Evolutionary conservation across 2,888 invertebrate species (phyloP).

Genomic region (Drosophila fungiperda): DNA sequence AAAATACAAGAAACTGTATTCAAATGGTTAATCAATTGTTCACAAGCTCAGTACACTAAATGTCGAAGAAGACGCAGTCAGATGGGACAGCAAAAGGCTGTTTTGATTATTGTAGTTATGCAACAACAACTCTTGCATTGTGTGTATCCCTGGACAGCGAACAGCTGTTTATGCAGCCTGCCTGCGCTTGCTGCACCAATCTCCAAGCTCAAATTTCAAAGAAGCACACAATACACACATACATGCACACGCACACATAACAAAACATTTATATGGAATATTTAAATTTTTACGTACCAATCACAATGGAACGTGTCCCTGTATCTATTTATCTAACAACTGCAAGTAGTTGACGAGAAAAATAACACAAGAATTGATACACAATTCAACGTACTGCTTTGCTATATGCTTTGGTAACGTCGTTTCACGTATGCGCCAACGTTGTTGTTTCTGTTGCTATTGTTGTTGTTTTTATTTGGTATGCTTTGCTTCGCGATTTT

Average conservation of each 20-base stretch:
- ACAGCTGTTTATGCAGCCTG: conserved; percentile 60
- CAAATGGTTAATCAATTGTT: conserved; percentile 4
- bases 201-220: conserved; percentile 54
- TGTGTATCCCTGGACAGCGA: conserved; percentile 52
- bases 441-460: conserved; percentile 63
- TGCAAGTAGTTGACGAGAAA: conserved; percentile 40
- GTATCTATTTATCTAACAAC: conserved; percentile 20
- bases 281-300: conserved; percentile 53
- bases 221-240: conserved; percentile 14
- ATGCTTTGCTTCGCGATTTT: conserved; percentile 68
- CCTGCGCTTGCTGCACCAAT: conserved; percentile 30
- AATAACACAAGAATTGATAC: conserved; percentile 60
- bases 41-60: neutral
- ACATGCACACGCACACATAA: conserved; percentile 5
- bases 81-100: neutral
- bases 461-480: conserved; percentile 68
- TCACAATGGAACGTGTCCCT: conserved; percentile 44
- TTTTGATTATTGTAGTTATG: conserved; percentile 43
- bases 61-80: neutral
- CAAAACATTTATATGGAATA: neutral
- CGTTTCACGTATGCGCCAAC: conserved; percentile 49
- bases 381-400: conserved; percentile 58
- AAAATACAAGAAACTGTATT: neutral
- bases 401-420: conserved; percentile 58
- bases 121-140: conserved; percentile 49